Percentiles rank a stretch among this genome's conserved stretches.
These are phyloP conservation scores for Ypsolopha sequella DNA, from an alignment of 2,888 invertebrate genomes.

Conservation along the genomic window DNA sequence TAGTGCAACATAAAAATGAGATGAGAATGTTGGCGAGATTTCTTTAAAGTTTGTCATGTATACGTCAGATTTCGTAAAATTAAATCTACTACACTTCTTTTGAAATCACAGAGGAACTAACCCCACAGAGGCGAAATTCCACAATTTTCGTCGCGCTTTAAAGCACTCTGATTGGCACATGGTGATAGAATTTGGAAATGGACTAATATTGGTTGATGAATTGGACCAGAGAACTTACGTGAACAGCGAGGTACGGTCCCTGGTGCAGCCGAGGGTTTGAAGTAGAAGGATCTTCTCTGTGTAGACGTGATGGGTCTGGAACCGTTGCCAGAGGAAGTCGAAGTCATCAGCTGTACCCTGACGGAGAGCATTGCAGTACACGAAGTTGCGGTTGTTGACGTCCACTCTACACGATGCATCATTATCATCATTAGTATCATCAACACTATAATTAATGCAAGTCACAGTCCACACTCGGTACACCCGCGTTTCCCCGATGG, in stretches of 20 bases:
- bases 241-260: slow-evolving; percentile 58
- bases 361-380: slow-evolving; percentile 83
- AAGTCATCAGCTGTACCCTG: slow-evolving; percentile 74
- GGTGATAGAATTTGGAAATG: too few species aligned
- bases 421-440: too few species aligned
- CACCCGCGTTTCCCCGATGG: too few species aligned
- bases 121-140: too few species aligned
- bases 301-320: slow-evolving; percentile 69
- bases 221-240: slow-evolving; percentile 44
- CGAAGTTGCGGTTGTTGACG: slow-evolving; percentile 70
- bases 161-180: too few species aligned
- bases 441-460: too few species aligned
- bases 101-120: too few species aligned
- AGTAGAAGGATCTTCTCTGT: slow-evolving; percentile 78
- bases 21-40: too few species aligned
- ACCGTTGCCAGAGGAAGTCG: slow-evolving; percentile 74
- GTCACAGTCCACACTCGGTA: too few species aligned
- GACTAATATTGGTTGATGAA: too few species aligned
- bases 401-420: slow-evolving; percentile 28
- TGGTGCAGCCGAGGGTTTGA: slow-evolving; percentile 76
- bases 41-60: too few species aligned
- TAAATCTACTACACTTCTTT: background rate
- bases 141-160: too few species aligned
- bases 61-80: background rate
- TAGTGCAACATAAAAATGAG: background rate